Base-by-base conservation (phyloP, 2,113 vertebrate genomes). In the Salvelinus sp. region DNA sequence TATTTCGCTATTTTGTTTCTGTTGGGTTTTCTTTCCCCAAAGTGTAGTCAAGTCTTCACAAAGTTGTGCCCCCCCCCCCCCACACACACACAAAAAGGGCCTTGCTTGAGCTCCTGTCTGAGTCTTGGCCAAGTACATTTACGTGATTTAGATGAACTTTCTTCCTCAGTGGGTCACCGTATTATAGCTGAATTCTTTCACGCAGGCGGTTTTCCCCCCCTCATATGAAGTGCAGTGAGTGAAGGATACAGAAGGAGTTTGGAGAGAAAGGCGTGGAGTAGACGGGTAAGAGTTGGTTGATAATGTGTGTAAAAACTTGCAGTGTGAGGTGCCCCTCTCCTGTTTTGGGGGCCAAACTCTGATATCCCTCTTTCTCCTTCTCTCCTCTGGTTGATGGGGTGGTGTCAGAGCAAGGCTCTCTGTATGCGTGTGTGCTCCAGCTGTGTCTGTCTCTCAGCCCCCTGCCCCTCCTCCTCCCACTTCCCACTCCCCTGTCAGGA, bases 121-220 rank as follows among this genome's bases (percentile, higher is more conserved):
- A 22, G 22, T 47, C 47, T 16, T 4, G 16, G 66, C 12, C 50
- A 65, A 69, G 66, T 44, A 70, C 57, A 81, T 88, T 63, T 60
- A 60, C 78, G 33, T 92, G 87, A 92, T 89, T 44, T 91, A 88
- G 89, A 91, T 92, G 91, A 92, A 90, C 89, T 92, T 92, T 93
- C 90, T 85, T 86, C 12, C 78, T 81, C 85, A 65, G 76, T 78
- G 48, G 86, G 90, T 88, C 90, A 88, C 85, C 85, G 84, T 82
- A 67, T 80, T 81, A 86, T 86, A 79, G 88, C 87, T 16, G 82
- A 89, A 90, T 91, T 90, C 88, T 89, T 86, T 81, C 90, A 85
- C 87, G 78, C 85, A 67, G 66, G 82, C 48, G 54, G 23, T 64
- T 30, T 22, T 22, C 66, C 73, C 58, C 48, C 44, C 68, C 38